Percentiles rank a stretch among this genome's conserved stretches.
These are phyloP conservation scores for Drosophila sulfurigaster DNA, from an alignment of 1,140 invertebrate genomes.

Conservation along the genomic window DNA sequence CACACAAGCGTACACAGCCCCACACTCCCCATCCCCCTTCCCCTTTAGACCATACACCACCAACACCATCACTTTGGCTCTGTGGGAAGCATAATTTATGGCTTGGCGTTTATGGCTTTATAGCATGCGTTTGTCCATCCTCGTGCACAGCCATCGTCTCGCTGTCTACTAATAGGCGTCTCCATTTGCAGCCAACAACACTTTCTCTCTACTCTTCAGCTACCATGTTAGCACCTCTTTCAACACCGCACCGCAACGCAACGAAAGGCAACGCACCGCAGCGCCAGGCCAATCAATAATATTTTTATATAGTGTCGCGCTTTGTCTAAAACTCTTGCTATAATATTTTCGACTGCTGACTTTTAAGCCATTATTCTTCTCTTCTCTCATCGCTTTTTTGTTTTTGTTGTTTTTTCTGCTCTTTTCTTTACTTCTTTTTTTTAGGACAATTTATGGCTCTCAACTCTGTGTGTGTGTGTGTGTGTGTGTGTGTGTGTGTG, in stretches of 20 bases:
- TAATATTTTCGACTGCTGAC: slow-evolving; percentile 43
- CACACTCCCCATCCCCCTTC: neutral
- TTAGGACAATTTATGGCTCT: slow-evolving; percentile 36
- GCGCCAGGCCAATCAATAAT: slow-evolving; percentile 47
- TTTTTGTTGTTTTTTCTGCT: slow-evolving; percentile 15
- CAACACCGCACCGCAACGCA: neutral
- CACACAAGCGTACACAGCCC: slow-evolving; percentile 36
- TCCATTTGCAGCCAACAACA: slow-evolving; percentile 36
- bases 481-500: neutral
- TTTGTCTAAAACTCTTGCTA: slow-evolving; percentile 48
- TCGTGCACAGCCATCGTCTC: neutral
- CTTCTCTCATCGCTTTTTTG: neutral
- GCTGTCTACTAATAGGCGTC: slow-evolving; percentile 42
- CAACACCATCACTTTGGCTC: neutral
- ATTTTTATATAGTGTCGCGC: slow-evolving; percentile 56
- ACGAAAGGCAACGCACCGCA: neutral
- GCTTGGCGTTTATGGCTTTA: slow-evolving; percentile 76
- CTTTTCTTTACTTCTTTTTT: neutral
- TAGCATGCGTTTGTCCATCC: slow-evolving; percentile 69
- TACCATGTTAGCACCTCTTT: slow-evolving; percentile 1
- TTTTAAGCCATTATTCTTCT: slow-evolving; percentile 39
- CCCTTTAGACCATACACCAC: too few species aligned
- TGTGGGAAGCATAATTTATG: slow-evolving; percentile 70
- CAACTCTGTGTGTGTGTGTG: slow-evolving; percentile 1
- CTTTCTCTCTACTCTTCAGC: neutral